Percentiles rank a stretch among this genome's conserved stretches.
phyloP scores from a whole-genome alignment of 2,797 vertebrate species.

The Ataeniobius toweri region DNA sequence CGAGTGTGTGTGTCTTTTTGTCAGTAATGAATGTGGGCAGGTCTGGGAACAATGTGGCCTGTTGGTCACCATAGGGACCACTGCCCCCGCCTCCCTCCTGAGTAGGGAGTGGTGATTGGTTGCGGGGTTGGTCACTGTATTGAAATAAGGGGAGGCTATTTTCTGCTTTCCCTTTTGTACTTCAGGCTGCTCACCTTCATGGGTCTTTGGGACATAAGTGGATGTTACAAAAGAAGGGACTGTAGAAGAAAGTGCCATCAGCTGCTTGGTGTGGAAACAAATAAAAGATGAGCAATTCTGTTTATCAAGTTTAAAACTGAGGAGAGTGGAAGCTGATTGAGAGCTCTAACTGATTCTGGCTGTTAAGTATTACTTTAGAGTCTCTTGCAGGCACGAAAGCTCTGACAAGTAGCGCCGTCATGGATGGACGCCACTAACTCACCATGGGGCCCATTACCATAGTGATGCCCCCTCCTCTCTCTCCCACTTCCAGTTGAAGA shows the following conservation, averaged over 20 bases:
- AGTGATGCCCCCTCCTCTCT: slow-evolving; percentile 53
- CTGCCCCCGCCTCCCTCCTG: slow-evolving; percentile 75
- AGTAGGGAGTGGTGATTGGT: slow-evolving; percentile 77
- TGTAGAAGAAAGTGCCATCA: not conserved
- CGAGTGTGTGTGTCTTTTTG: slow-evolving; percentile 71
- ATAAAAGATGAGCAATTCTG: slow-evolving; percentile 14
- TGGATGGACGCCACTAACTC: slow-evolving; percentile 77
- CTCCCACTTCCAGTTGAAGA: slow-evolving; percentile 56
- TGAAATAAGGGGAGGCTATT: slow-evolving; percentile 73
- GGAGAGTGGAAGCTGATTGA: slow-evolving; percentile 7
- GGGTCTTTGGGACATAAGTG: slow-evolving; percentile 41
- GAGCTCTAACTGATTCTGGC: slow-evolving; percentile 24
- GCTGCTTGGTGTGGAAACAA: slow-evolving; percentile 16
- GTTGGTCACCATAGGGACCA: slow-evolving; percentile 83
- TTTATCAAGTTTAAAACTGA: slow-evolving; percentile 17
- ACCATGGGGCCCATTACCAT: slow-evolving; percentile 80
- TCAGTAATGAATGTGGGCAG: slow-evolving; percentile 82
- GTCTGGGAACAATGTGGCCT: slow-evolving; percentile 84
- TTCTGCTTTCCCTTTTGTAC: slow-evolving; percentile 68
- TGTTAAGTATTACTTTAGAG: slow-evolving; percentile 45
- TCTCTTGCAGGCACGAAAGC: slow-evolving; percentile 71
- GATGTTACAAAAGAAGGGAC: slow-evolving; percentile 30
- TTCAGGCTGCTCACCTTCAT: slow-evolving; percentile 1
- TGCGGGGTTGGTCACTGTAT: slow-evolving; percentile 75
- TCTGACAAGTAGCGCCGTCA: slow-evolving; percentile 74